These are phyloP conservation scores for Rutpela maculata DNA, from an alignment of 2,888 invertebrate genomes.

Conservation along the genomic window DNA sequence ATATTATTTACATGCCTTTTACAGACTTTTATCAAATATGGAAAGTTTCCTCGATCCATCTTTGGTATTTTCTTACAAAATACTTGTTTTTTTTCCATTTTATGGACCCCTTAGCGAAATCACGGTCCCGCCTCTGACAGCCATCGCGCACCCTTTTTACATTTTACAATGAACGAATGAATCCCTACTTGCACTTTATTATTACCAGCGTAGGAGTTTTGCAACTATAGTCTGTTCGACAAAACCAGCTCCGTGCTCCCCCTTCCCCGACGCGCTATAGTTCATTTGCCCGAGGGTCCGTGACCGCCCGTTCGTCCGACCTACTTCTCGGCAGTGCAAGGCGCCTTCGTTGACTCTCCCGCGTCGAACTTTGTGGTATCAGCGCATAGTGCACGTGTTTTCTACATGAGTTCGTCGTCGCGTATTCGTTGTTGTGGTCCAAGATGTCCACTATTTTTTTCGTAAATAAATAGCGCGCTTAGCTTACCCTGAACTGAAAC, in stretches of 20 bases:
- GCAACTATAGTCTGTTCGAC: slow-evolving; percentile 36
- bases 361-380: slow-evolving; percentile 48
- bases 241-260: slow-evolving; percentile 29
- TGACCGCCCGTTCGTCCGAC: slow-evolving; percentile 64
- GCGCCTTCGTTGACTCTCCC: slow-evolving; percentile 53
- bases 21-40: too few species aligned
- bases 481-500: slow-evolving; percentile 28
- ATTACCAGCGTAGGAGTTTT: slow-evolving; percentile 38
- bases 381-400: slow-evolving; percentile 56
- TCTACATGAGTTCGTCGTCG: slow-evolving; percentile 47
- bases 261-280: slow-evolving; percentile 54
- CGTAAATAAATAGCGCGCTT: slow-evolving; percentile 21
- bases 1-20: too few species aligned
- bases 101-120: neutral
- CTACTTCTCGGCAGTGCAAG: slow-evolving; percentile 61
- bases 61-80: too few species aligned
- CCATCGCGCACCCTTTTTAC: slow-evolving; percentile 25
- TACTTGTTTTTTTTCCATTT: neutral
- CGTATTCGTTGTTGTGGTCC: slow-evolving; percentile 39
- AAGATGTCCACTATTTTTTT: slow-evolving; percentile 8
- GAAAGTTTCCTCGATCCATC: too few species aligned
- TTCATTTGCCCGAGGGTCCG: slow-evolving; percentile 67
- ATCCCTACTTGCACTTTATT: slow-evolving; percentile 31
- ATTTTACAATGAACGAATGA: slow-evolving; percentile 27
- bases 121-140: neutral